Evolutionary conservation across 1,140 invertebrate species (phyloP).

Genomic region (Phocides pigmalion): DNA sequence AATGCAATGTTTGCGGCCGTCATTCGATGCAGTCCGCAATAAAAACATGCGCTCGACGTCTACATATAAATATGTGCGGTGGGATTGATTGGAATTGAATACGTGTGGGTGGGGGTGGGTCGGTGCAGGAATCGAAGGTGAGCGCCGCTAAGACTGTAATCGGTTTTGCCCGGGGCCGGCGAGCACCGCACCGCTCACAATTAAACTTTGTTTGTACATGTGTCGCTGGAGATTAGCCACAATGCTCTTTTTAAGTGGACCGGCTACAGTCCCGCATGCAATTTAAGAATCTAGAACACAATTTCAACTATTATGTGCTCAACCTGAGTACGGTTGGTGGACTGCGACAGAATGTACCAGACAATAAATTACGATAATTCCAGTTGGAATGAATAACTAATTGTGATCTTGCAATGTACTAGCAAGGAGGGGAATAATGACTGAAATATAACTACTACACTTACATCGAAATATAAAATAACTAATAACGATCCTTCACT

Average conservation of each 20-base stretch:
- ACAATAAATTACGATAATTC: slow-evolving; percentile 21
- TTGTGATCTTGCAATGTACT: not conserved
- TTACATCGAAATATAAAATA: slow-evolving; percentile 36
- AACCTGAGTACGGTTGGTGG: slow-evolving; percentile 24
- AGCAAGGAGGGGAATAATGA: not conserved
- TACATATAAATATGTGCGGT: slow-evolving; percentile 81
- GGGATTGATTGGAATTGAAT: slow-evolving; percentile 82
- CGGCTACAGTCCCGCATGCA: slow-evolving; percentile 65
- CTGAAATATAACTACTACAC: not conserved
- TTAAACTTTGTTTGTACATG: slow-evolving; percentile 83
- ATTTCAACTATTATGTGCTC: slow-evolving; percentile 58
- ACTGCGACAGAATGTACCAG: slow-evolving; percentile 7
- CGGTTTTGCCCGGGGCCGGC: slow-evolving; percentile 77
- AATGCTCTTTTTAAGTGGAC: slow-evolving; percentile 82
- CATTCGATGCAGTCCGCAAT: slow-evolving; percentile 80
- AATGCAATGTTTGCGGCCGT: slow-evolving; percentile 81
- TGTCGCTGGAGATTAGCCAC: slow-evolving; percentile 80
- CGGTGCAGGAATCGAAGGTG: slow-evolving; percentile 75
- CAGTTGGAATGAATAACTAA: not conserved
- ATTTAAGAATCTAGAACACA: slow-evolving; percentile 74
- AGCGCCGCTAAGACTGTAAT: slow-evolving; percentile 81
- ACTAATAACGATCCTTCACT: slow-evolving; percentile 41
- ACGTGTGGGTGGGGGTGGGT: slow-evolving; percentile 62
- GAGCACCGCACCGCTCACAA: slow-evolving; percentile 73
- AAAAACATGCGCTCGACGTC: slow-evolving; percentile 74